These are phyloP conservation scores for Thumatha senex DNA, from an alignment of 2,888 invertebrate species.

Conservation along the genomic window DNA sequence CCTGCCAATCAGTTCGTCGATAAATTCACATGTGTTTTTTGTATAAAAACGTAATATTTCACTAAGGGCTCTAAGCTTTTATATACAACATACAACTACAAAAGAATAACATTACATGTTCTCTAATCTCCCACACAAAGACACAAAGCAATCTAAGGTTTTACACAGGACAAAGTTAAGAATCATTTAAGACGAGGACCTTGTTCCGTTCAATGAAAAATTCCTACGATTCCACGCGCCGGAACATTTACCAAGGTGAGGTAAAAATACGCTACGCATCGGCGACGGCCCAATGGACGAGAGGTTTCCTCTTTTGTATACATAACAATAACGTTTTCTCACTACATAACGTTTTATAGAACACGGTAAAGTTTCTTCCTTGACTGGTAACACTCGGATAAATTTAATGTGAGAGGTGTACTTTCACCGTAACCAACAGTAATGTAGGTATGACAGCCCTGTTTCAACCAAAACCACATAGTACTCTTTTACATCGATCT, in stretches of 20 bases:
- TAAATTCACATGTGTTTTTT: too few species aligned
- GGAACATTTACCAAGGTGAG: constrained; percentile 51
- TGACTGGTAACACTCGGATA: neutral
- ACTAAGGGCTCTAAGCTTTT: too few species aligned
- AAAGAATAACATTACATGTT: constrained; percentile 6
- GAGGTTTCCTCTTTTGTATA: neutral
- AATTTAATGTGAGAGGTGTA: too few species aligned
- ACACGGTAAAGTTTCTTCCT: neutral
- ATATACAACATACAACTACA: neutral
- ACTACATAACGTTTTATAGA: neutral
- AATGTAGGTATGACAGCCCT: too few species aligned
- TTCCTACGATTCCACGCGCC: constrained; percentile 52
- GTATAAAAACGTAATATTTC: too few species aligned
- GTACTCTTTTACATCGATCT: too few species aligned
- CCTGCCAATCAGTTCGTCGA: too few species aligned
- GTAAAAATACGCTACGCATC: constrained; percentile 51
- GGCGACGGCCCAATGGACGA: constrained; percentile 25
- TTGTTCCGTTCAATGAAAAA: constrained; percentile 56
- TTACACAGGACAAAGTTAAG: constrained; percentile 26
- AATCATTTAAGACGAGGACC: constrained; percentile 22
- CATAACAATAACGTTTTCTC: neutral
- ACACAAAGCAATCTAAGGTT: constrained; percentile 13
- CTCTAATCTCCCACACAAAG: constrained; percentile 16
- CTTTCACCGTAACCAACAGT: too few species aligned
- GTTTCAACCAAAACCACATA: too few species aligned